Conservation (phyloP, 2,888 invertebrate species). For the Cheilosia grossa region DNA sequence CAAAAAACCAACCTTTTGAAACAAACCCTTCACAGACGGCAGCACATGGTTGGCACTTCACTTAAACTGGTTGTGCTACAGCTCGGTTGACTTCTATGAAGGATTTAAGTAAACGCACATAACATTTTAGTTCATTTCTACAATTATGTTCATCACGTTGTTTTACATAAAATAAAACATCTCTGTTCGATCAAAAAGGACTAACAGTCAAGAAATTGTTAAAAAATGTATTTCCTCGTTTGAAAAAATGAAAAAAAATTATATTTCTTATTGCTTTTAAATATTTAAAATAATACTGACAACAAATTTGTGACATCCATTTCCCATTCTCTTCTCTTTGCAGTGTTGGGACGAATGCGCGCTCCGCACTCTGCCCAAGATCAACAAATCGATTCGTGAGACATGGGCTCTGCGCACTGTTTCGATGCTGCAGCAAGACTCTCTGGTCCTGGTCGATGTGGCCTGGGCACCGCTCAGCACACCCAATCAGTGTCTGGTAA, state of each 20-base stretch:
- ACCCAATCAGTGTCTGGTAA: slow-evolving; percentile 82
- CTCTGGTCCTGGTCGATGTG: slow-evolving; percentile 82
- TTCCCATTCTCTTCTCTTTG: slow-evolving; percentile 65
- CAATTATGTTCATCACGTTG: too few species aligned
- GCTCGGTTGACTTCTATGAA: too few species aligned
- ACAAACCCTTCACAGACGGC: too few species aligned
- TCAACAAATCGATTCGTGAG: slow-evolving; percentile 80
- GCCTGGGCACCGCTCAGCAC: slow-evolving; percentile 81
- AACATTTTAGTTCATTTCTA: too few species aligned
- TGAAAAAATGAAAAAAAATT: neutral
- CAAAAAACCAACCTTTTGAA: too few species aligned
- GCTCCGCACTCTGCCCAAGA: slow-evolving; percentile 79
- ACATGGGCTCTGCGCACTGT: slow-evolving; percentile 81
- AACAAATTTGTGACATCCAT: neutral
- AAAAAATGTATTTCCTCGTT: too few species aligned
- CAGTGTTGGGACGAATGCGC: slow-evolving; percentile 83
- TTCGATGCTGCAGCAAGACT: slow-evolving; percentile 82
- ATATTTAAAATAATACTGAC: neutral
- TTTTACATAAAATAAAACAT: too few species aligned
- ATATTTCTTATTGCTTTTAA: neutral
- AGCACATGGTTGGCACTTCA: too few species aligned
- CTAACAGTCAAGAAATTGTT: too few species aligned
- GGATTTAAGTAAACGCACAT: too few species aligned
- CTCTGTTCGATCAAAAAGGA: too few species aligned
- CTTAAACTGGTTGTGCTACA: too few species aligned